A percentile compares a stretch with the other conserved stretches of the same genome.
These are phyloP conservation scores for Cavia aperea DNA, from an alignment of 2,113 vertebrate species.

Conservation along the genomic window DNA sequence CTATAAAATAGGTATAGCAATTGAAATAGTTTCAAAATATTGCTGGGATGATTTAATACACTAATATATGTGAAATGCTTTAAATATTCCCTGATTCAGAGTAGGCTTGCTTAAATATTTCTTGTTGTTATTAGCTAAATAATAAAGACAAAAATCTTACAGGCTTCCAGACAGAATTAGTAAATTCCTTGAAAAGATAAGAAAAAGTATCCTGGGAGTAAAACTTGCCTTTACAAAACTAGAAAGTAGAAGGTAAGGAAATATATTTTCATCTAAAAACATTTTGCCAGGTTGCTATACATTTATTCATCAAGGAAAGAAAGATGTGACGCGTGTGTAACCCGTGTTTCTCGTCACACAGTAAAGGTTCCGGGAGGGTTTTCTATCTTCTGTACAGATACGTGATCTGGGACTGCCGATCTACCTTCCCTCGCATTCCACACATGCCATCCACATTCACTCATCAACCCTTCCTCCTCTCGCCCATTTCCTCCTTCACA, in stretches of 20 bases:
- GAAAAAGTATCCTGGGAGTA: background rate
- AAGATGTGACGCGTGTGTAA: background rate
- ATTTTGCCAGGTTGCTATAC: background rate
- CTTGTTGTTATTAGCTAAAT: conserved; percentile 39
- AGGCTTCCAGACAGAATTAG: conserved; percentile 12
- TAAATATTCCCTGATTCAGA: background rate
- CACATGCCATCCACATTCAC: background rate
- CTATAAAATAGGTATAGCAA: background rate
- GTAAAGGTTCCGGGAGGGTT: background rate
- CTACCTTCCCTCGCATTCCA: background rate
- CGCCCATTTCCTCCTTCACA: background rate
- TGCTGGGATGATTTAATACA: background rate
- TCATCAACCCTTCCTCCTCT: background rate
- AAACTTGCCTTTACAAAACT: background rate
- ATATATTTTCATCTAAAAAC: conserved; percentile 22
- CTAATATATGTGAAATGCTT: background rate
- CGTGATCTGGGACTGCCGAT: background rate
- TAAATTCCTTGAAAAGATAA: background rate
- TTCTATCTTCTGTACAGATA: background rate
- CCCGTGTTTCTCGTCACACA: background rate
- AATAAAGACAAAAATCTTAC: conserved; percentile 18
- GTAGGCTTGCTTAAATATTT: conserved; percentile 12
- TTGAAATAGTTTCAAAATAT: background rate
- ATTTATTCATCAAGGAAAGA: conserved; percentile 7
- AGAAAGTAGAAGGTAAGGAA: background rate